These are phyloP conservation scores for Phasia obesa DNA, from an alignment of 2,888 invertebrate genomes.

Conservation along the genomic window DNA sequence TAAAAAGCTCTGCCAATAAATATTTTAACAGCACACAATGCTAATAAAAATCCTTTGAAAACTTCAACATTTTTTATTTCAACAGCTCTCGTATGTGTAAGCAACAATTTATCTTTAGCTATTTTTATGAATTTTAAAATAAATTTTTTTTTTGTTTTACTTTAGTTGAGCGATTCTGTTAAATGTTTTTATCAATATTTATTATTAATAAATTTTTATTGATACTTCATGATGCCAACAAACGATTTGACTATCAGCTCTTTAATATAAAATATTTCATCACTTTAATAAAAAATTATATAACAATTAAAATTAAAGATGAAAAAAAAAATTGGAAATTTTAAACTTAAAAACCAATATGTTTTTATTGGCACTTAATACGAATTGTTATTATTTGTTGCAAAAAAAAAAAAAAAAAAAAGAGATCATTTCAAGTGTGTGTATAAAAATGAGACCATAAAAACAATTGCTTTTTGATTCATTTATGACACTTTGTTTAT, in stretches of 20 bases:
- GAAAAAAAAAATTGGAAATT: neutral
- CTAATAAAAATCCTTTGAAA: too few species aligned
- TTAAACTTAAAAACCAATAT: neutral
- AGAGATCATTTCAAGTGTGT: too few species aligned
- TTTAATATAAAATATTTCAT: neutral
- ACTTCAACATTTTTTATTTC: too few species aligned
- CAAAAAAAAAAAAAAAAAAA: neutral
- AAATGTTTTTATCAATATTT: conserved; percentile 7
- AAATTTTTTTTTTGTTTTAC: neutral
- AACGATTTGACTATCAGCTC: too few species aligned
- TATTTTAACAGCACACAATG: too few species aligned
- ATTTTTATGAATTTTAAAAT: neutral
- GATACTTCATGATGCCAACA: conserved; percentile 37
- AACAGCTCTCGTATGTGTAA: too few species aligned
- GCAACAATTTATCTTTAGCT: neutral
- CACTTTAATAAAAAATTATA: too few species aligned
- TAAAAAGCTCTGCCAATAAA: too few species aligned
- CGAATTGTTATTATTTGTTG: conserved; percentile 11
- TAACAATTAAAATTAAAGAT: neutral
- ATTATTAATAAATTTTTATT: conserved; percentile 40
- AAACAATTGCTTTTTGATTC: conserved; percentile 35
- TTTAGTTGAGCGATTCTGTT: neutral
- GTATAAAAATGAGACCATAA: neutral
- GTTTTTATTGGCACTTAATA: conserved; percentile 56
- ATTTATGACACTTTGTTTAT: conserved; percentile 40